Evolutionary conservation across 2,113 vertebrate genomes (phyloP), one percentile per base, ranked within the genome.

Genomic region (Lophius piscatorius): DNA sequence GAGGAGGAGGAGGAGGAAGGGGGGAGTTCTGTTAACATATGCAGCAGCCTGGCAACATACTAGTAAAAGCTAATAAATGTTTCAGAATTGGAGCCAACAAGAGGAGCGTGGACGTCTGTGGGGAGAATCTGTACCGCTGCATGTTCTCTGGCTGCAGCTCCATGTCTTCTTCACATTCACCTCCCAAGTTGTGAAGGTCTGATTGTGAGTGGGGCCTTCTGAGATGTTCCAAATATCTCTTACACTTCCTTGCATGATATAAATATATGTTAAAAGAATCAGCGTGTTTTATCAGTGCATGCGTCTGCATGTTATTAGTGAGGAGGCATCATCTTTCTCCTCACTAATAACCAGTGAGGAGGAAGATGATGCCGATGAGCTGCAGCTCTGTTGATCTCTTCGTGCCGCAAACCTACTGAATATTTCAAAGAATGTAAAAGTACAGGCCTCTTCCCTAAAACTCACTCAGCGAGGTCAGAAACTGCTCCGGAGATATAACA

Each of bases 401-500:
- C 62, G 58, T 44, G 59, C 42, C 2, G 9, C 70, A 82, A 80
- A 72, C 60, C 74, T 85, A 39, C 16, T 83, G 64, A 80, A 85
- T 87, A 83, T 82, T 87, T 87, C 17, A 87, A n/a, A 52, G 33
- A 72, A 39, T n/a, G 29, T 65, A 59, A 74, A 76, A 78, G 70
- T 69, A 76, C 51, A 47, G 42, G 57, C 48, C 58, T 67, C 41
- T 59, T 70, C 57, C 49, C 40, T 10, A n/a, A 34, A 48, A 74
- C 67, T 70, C 59, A 67, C 49, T 75, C 47, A 70, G 68, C 52
- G 51, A 1, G 1, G 29, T 20, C 10, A 3, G 41, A 63, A 78
- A 44, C 31, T 20, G 26, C 39, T 11, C 16, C n/a, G 39, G 18
- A 67, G 63, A 57, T 38, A 29, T 12, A 28, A 59, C 74, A 67